Base-by-base conservation (phyloP, 2,113 vertebrate species). In the Callorhinus ursinus region DNA sequence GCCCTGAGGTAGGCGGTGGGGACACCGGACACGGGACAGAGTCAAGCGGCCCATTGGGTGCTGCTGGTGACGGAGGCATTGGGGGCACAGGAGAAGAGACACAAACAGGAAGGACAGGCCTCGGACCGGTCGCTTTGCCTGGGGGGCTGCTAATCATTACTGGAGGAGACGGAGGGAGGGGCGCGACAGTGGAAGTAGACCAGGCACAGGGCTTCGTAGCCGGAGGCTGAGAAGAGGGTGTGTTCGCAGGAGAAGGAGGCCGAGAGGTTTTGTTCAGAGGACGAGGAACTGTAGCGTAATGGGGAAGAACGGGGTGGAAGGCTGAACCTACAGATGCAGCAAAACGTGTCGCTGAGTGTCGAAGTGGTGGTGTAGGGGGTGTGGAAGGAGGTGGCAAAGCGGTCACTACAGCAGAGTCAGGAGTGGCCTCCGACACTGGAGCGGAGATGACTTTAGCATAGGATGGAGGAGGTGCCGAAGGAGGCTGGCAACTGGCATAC, bases 81-180 rank as follows among this genome's bases (percentile, higher is more conserved):
- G 99, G 99, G 97, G 99, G 98, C 90, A 98, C 99, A 2, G 99
- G 99, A 96, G 99, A 99, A 74, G 99, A 99, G 49, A 99, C 98
- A 3, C 99, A 99, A 42, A 99, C 98, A 3, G 99, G 99, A 71
- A 99, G 99, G 91, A 99, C 99, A 0, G 99, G 99, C 91, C 99
- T 99, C 0, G 99, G 99, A 49, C 99, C 99, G 0, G 99, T 90
- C 12, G 99, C 99, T 98, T 99, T 99, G 87, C 99, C 99, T 7
- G 99, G 99, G 7, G 99, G 99, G 59, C 99, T 99, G 98, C 99
- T 99, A 96, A 99, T 99, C 99, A 99, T 99, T 63, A 99, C 99
- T 1, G 99, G 99, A 85, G 99, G 99, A 39, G 99, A 99, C 0
- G 99, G 99, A 9, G 99, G 99, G 80, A 99, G 98, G 0, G 99